phyloP scores from a whole-genome alignment of 2,113 vertebrate genomes.

The Lophius piscatorius region DNA sequence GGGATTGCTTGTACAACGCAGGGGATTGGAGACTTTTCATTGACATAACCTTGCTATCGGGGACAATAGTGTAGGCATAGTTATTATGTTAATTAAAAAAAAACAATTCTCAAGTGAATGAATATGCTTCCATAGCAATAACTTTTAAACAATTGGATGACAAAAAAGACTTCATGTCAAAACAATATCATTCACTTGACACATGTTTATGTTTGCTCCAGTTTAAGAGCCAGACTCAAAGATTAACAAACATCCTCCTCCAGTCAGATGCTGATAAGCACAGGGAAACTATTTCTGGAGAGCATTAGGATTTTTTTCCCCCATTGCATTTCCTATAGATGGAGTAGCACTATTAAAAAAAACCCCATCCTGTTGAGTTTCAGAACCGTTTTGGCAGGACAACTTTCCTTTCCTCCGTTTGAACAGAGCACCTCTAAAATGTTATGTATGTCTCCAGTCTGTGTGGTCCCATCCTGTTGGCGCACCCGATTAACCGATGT shows the following conservation, averaged over 20 bases:
- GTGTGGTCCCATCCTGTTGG: conserved; percentile 44
- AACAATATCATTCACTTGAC: too few relatives aligned
- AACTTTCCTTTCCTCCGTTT: conserved; percentile 2
- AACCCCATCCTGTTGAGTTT: conserved; percentile 18
- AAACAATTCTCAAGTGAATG: too few relatives aligned
- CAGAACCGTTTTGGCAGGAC: conserved; percentile 2
- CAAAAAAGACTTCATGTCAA: too few relatives aligned
- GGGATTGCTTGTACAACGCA: too few relatives aligned
- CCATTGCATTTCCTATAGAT: conserved; percentile 35
- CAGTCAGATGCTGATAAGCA: conserved; percentile 44
- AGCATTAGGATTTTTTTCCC: conserved; percentile 27
- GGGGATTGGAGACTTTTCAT: too few relatives aligned
- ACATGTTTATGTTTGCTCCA: too few relatives aligned
- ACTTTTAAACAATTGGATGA: too few relatives aligned
- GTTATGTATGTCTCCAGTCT: conserved; percentile 28
- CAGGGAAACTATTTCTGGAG: conserved; percentile 20
- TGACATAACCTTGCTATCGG: too few relatives aligned
- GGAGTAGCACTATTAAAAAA: conserved; percentile 37
- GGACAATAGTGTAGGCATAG: too few relatives aligned
- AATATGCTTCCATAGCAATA: too few relatives aligned
- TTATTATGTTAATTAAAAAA: too few relatives aligned
- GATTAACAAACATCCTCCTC: conserved; percentile 28
- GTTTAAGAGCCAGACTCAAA: too few relatives aligned
- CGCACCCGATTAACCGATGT: conserved; percentile 15
- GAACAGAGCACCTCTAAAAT: conserved; percentile 22